phyloP scores from a whole-genome alignment of 30 jellyfish, hydroid and myxozoan species.

The Mastigias papua region DNA sequence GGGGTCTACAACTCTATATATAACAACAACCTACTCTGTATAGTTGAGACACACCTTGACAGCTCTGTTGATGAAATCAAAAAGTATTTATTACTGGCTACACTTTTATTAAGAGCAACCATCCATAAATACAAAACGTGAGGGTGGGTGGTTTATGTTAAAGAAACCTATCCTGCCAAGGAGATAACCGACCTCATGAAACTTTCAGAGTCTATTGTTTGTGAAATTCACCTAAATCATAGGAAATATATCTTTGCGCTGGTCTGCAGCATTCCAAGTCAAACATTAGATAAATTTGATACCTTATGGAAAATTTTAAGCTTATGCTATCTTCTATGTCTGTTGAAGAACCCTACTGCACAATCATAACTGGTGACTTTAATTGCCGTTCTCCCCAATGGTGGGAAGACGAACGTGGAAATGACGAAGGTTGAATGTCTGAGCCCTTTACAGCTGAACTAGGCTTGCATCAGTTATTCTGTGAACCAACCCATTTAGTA shows the following conservation, averaged over 20 bases:
- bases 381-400: slow-evolving; percentile 23
- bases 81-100: too few relatives aligned
- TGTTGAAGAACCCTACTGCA: slow-evolving; percentile 70
- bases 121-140: not conserved
- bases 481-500: slow-evolving; percentile 44
- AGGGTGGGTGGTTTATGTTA: not conserved
- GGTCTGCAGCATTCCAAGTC: not conserved
- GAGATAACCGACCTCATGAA: not conserved
- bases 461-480: slow-evolving; percentile 37
- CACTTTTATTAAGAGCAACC: too few relatives aligned
- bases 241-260: not conserved
- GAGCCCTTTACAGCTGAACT: slow-evolving; percentile 49
- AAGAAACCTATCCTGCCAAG: not conserved
- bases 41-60: too few relatives aligned
- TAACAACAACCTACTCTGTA: too few relatives aligned
- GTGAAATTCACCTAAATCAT: not conserved
- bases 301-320: not conserved
- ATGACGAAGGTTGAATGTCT: slow-evolving; percentile 20
- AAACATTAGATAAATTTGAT: not conserved
- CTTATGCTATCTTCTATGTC: not conserved
- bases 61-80: too few relatives aligned
- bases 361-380: not conserved
- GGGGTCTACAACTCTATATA: too few relatives aligned
- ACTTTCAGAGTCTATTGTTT: not conserved
- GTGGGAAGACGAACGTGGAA: slow-evolving; percentile 53